Conservation (phyloP, 1,140 invertebrate species). For the Drosophila kohkoa region DNA sequence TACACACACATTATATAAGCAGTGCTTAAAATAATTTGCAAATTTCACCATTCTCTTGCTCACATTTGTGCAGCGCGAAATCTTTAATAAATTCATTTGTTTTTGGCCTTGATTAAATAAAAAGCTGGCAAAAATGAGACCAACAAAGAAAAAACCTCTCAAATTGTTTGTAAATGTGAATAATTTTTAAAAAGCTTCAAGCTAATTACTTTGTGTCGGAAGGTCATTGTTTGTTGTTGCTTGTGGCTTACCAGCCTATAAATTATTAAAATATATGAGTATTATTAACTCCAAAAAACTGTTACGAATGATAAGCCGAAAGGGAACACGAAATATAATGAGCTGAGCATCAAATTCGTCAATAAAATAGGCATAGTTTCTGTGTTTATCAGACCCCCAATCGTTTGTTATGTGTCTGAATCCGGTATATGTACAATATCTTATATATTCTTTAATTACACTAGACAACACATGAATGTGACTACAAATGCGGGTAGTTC, state of each 20-base stretch:
- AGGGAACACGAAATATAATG: slow-evolving; percentile 21
- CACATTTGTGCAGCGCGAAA: slow-evolving; percentile 17
- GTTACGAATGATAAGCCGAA: slow-evolving; percentile 25
- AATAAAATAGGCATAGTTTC: not conserved
- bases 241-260: slow-evolving; percentile 22
- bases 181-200: slow-evolving; percentile 30
- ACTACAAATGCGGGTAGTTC: not conserved
- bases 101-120: slow-evolving; percentile 42
- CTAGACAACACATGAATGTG: not conserved
- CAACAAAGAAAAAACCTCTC: slow-evolving; percentile 4
- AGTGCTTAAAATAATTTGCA: slow-evolving; percentile 8
- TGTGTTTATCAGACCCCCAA: not conserved
- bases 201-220: slow-evolving; percentile 38
- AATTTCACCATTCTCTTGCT: slow-evolving; percentile 11
- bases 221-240: slow-evolving; percentile 17
- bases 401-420: slow-evolving; percentile 9
- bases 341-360: not conserved
- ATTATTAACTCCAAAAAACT: not conserved
- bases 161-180: slow-evolving; percentile 40
- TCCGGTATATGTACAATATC: not conserved
- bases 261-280: slow-evolving; percentile 11
- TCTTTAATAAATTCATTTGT: slow-evolving; percentile 32
- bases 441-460: not conserved
- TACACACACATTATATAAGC: slow-evolving; percentile 31
- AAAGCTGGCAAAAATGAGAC: slow-evolving; percentile 28